phyloP scores from a whole-genome alignment of 2,113 vertebrate genomes.

The Camelus bactrianus region DNA sequence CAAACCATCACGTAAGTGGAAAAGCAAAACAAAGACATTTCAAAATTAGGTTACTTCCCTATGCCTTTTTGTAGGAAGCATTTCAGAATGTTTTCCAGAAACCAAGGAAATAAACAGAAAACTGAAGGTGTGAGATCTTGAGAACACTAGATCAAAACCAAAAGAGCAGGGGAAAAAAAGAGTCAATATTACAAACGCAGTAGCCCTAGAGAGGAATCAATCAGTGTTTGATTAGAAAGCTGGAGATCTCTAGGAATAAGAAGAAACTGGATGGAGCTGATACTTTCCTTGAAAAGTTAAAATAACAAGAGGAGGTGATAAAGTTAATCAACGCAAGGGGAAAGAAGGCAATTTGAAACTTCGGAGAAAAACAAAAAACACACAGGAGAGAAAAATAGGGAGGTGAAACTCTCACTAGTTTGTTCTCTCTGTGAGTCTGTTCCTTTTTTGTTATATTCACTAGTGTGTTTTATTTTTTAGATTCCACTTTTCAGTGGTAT shows the following conservation, averaged over 20 bases:
- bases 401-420: background rate
- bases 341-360: background rate
- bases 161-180: background rate
- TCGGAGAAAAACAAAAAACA: background rate
- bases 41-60: background rate
- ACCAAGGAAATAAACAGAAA: background rate
- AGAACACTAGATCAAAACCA: background rate
- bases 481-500: background rate
- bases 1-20: background rate
- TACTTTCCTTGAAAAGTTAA: background rate
- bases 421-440: background rate
- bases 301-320: background rate
- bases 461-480: background rate
- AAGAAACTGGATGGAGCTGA: background rate
- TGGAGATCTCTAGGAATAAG: background rate
- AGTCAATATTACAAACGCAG: background rate
- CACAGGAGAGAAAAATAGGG: background rate
- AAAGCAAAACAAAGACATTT: slow-evolving; percentile 15
- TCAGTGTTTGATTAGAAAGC: background rate
- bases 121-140: background rate
- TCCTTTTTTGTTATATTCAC: background rate
- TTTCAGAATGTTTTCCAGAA: slow-evolving; percentile 30
- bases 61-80: background rate
- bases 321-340: background rate
- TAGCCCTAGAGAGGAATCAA: background rate